Evolutionary conservation across 2,113 vertebrate species (phyloP), one percentile per base, ranked within the genome.

Genomic region (Pelvicachromis taeniatus): DNA sequence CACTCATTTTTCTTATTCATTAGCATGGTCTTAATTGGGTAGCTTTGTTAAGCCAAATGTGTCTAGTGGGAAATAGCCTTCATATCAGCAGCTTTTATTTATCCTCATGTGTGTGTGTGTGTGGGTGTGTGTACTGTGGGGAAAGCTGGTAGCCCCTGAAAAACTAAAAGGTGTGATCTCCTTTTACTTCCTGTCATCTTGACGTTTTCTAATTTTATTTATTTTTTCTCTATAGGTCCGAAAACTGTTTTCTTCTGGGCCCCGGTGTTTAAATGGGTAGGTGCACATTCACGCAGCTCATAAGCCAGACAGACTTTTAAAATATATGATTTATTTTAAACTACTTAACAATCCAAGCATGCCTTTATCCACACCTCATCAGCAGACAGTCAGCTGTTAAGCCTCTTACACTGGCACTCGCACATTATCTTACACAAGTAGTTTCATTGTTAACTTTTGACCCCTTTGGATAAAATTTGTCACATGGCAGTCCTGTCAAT

Each of bases 221-320:
- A n/a, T 86, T 29, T 81, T 90, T 81, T 50, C 17, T 77, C 77
- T 88, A 4, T 61, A 99, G 98, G 99, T 95, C 99, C 99, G 63
- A 98, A 94, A 95, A 99, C 99, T 7, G 97, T 99, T 81, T 99
- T 99, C 95, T 99, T 99, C 96, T 99, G 99, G 99, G 98, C 99
- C 85, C 99, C 99, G 29, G 2, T 99, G 95, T 99, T 99, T 96
- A 99, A 99, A 97, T 99, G 99, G 98, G 98, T 99, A 96, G 95
- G 96, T 80, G 84, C 21, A 70, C 68, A 31, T 83, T 68, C 35
- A 40, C 65, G 68, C 35, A 23, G 10, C 26, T 73, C 2, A 2
- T 50, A 19, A 73, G 23, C 68, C 23, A 73, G 42, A 50, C 23
- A 48, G 42, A 19, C 42, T 73, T 73, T 48, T 29, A 73, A 29